Percentiles rank a stretch among this genome's conserved stretches.
phyloP scores from a whole-genome alignment of 2,113 vertebrate species.

The Etheostoma cragini region DNA sequence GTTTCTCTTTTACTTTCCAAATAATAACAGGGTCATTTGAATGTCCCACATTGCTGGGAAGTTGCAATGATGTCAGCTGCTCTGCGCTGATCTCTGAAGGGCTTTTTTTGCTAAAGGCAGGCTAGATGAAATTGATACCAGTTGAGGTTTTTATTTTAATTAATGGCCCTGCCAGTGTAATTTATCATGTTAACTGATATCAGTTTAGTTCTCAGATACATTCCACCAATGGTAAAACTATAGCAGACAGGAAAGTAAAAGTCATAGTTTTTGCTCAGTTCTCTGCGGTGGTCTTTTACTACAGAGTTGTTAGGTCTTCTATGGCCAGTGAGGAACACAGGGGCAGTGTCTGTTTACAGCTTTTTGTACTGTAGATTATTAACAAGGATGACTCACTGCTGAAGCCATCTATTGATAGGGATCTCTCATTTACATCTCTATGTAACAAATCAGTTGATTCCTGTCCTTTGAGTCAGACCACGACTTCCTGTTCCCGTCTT shows the following conservation, averaged over 20 bases:
- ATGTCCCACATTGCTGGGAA: conserved; percentile 55
- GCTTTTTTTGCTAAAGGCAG: background rate
- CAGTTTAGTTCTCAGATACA: conserved; percentile 13
- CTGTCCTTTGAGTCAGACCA: conserved; percentile 54
- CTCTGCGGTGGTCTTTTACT: conserved; percentile 36
- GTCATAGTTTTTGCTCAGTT: conserved; percentile 23
- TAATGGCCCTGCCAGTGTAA: background rate
- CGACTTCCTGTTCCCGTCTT: background rate
- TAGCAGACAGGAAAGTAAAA: background rate
- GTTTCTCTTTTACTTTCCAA: conserved; percentile 56
- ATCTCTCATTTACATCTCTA: conserved; percentile 58
- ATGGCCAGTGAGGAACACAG: background rate
- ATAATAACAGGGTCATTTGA: conserved; percentile 67
- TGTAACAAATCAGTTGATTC: conserved; percentile 48
- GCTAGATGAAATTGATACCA: conserved; percentile 5
- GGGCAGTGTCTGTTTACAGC: conserved; percentile 40
- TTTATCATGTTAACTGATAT: conserved; percentile 19
- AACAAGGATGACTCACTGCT: conserved; percentile 63
- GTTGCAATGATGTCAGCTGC: conserved; percentile 59
- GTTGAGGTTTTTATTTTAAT: conserved; percentile 23
- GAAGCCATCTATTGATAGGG: conserved; percentile 38
- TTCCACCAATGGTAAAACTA: conserved; percentile 3
- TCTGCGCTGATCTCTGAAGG: conserved; percentile 25
- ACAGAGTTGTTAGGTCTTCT: conserved; percentile 19
- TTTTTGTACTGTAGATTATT: conserved; percentile 38